Evolutionary conservation across 2,113 vertebrate genomes (phyloP).

Genomic region (Bolborhynchus lineola): DNA sequence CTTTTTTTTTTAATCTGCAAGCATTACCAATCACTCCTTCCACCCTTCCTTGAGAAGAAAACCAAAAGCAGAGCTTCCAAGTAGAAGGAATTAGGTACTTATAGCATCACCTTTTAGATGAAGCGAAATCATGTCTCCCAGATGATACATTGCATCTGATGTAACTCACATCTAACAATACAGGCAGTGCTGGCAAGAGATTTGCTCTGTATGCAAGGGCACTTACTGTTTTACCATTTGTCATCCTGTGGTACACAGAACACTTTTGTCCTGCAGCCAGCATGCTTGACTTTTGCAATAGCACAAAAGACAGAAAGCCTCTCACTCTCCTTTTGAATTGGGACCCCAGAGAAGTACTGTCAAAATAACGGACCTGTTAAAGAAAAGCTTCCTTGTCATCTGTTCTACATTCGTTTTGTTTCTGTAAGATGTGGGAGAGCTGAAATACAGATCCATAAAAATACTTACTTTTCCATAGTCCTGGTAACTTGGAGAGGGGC

Average conservation of each 20-base stretch:
- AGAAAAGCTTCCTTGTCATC: background rate
- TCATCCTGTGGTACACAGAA: background rate
- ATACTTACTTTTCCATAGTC: background rate
- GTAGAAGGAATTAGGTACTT: background rate
- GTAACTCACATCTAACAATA: background rate
- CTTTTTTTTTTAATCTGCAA: background rate
- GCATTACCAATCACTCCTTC: background rate
- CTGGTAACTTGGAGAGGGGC: background rate
- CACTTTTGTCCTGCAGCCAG: background rate
- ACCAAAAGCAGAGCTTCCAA: background rate
- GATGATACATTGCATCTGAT: background rate
- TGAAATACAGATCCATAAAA: background rate
- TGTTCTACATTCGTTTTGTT: background rate
- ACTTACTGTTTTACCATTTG: background rate
- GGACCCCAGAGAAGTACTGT: background rate
- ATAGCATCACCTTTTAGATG: background rate
- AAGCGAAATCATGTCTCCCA: background rate
- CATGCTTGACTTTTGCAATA: background rate
- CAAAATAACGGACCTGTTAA: background rate
- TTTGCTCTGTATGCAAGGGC: background rate
- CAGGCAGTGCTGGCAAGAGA: background rate
- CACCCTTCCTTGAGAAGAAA: background rate
- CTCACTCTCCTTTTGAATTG: background rate
- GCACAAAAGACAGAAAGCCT: background rate
- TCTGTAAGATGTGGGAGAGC: background rate